Conservation (phyloP, 2,888 invertebrate genomes). For the Tenthredo livida region DNA sequence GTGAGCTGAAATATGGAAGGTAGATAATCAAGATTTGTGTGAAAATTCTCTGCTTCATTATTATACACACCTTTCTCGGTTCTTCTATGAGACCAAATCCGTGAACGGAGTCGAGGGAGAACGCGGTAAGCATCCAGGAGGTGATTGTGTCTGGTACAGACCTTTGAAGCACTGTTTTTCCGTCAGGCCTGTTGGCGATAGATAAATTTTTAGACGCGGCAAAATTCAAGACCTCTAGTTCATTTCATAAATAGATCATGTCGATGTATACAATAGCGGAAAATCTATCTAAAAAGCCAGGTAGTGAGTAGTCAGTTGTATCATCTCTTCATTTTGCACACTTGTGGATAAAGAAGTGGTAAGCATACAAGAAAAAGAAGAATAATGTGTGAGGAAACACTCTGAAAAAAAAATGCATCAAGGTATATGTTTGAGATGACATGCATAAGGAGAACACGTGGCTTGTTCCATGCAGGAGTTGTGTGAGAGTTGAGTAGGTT, state of each 20-base stretch:
- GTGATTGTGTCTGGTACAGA: constrained; percentile 91
- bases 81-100: constrained; percentile 89
- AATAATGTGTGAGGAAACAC: constrained; percentile 78
- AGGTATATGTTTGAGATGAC: constrained; percentile 88
- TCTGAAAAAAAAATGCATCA: constrained; percentile 90
- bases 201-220: not conserved
- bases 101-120: constrained; percentile 87
- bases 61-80: constrained; percentile 80
- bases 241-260: not conserved
- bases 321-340: not conserved
- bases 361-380: constrained; percentile 47
- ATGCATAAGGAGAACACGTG: constrained; percentile 88
- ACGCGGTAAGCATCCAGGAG: constrained; percentile 91
- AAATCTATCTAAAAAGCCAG: not conserved
- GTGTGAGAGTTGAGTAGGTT: no score
- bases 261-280: not conserved
- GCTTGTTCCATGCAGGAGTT: constrained; percentile 86
- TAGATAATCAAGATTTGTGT: constrained; percentile 47
- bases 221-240: not conserved
- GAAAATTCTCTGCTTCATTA: not conserved
- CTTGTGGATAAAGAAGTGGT: not conserved
- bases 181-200: constrained; percentile 78
- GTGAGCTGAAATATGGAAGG: constrained; percentile 78
- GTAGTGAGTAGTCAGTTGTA: not conserved
- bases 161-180: constrained; percentile 81